Evolutionary conservation across 1,140 invertebrate species (phyloP).

Genomic region (Pollicipes pollicipes): DNA sequence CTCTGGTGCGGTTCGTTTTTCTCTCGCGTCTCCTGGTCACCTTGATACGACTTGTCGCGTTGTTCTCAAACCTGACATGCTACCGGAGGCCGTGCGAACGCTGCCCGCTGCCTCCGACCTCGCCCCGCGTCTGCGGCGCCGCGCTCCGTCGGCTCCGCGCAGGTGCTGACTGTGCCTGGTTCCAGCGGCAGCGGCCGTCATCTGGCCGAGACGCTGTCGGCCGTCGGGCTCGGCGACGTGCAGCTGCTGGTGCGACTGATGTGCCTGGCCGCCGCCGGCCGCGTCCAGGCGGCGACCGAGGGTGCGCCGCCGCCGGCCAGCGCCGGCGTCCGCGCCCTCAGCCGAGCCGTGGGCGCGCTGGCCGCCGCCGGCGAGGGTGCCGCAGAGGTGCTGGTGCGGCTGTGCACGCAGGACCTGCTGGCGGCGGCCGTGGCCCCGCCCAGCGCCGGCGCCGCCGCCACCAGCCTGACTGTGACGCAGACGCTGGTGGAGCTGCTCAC

Average conservation of each 20-base stretch:
- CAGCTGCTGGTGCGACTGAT: conserved; percentile 41
- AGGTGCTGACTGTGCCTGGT: too few relatives aligned
- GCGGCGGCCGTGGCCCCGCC: conserved; percentile 27
- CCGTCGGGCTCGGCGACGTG: conserved; percentile 40
- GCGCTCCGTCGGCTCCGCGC: too few relatives aligned
- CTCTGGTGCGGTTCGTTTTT: too few relatives aligned
- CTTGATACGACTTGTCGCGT: too few relatives aligned
- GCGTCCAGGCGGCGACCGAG: conserved; percentile 24
- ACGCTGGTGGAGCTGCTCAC: conserved; percentile 39
- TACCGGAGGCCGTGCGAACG: too few relatives aligned
- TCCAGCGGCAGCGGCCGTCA: conserved; percentile 33
- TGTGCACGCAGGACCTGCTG: conserved; percentile 42
- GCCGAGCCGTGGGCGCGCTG: conserved; percentile 36
- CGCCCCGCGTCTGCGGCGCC: too few relatives aligned
- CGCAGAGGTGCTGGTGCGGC: conserved; percentile 36
- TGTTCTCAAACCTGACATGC: too few relatives aligned
- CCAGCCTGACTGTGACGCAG: conserved; percentile 39
- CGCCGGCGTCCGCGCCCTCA: conserved; percentile 33
- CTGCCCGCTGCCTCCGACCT: too few relatives aligned
- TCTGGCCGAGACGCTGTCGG: conserved; percentile 34
- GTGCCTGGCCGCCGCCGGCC: conserved; percentile 39
- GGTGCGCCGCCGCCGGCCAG: conserved; percentile 21
- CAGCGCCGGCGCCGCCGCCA: conserved; percentile 14
- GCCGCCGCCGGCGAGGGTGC: conserved; percentile 35
- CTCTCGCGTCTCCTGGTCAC: too few relatives aligned